A percentile compares a stretch with the other conserved stretches of the same genome.
Evolutionary conservation across 2,797 vertebrate genomes (phyloP).

Genomic region (Sandelia bainsii): DNA sequence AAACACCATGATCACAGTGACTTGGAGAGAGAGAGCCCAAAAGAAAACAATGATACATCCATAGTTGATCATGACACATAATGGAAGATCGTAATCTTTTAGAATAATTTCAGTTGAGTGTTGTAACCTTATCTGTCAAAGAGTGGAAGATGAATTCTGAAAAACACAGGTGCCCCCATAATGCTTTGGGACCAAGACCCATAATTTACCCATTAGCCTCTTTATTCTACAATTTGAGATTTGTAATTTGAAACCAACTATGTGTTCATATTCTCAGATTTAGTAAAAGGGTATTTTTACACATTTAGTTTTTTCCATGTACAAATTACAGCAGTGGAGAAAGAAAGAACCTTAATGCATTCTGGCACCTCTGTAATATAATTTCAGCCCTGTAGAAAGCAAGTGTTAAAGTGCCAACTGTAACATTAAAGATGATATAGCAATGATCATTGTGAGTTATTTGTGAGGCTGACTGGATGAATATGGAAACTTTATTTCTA

Average conservation of each 20-base stretch:
- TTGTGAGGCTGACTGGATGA: neutral
- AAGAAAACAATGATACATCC: slow-evolving; percentile 30
- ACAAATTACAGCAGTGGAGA: neutral
- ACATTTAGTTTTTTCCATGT: no score
- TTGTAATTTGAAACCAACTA: no score
- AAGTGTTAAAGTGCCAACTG: neutral
- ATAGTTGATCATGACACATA: slow-evolving; percentile 25
- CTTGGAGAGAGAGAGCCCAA: slow-evolving; percentile 18
- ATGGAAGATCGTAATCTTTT: neutral
- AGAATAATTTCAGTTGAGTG: neutral
- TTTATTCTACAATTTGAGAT: no score
- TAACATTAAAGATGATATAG: neutral
- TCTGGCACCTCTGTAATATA: no score
- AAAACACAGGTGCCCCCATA: neutral
- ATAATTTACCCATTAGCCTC: no score
- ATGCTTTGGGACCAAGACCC: no score
- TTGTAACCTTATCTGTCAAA: no score
- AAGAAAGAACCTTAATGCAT: neutral
- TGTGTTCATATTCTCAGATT: no score
- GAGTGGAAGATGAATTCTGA: neutral
- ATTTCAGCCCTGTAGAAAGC: neutral
- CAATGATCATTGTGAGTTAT: neutral
- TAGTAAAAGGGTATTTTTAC: no score
- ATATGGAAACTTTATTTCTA: neutral
- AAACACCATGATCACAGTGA: slow-evolving; percentile 4